A percentile compares a stretch with the other conserved stretches of the same genome.
These are phyloP conservation scores for Eudorcas thomsonii DNA, from an alignment of 2,113 vertebrate species.

Conservation along the genomic window DNA sequence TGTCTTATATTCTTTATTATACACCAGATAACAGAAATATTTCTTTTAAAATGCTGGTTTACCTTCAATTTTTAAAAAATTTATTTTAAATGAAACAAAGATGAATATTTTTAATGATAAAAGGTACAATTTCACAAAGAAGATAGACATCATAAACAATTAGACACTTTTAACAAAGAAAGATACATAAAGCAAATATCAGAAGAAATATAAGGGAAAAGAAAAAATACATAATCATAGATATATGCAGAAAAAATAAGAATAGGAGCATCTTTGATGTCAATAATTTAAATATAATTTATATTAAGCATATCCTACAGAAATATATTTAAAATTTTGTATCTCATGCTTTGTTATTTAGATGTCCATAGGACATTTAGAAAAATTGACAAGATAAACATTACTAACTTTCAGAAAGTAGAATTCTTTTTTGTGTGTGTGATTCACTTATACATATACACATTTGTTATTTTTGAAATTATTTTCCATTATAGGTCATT, in stretches of 20 bases:
- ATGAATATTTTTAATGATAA: not conserved
- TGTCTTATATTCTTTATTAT: not conserved
- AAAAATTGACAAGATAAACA: not conserved
- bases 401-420: not conserved
- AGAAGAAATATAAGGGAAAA: not conserved
- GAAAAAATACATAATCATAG: not conserved
- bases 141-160: not conserved
- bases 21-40: not conserved
- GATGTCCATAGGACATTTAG: not conserved
- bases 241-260: not conserved
- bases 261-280: not conserved
- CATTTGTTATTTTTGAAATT: not conserved
- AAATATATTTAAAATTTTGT: not conserved
- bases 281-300: not conserved
- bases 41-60: constrained; percentile 4
- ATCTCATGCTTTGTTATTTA: not conserved
- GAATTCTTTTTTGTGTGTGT: not conserved
- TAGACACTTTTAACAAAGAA: not conserved
- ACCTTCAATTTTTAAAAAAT: not conserved
- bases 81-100: not conserved
- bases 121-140: not conserved
- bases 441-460: not conserved
- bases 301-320: not conserved
- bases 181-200: not conserved
- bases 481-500: not conserved